Evolutionary conservation across 1,140 invertebrate genomes (phyloP), one percentile per base, ranked within the genome.

Genomic region (Trichonephila inaurata): DNA sequence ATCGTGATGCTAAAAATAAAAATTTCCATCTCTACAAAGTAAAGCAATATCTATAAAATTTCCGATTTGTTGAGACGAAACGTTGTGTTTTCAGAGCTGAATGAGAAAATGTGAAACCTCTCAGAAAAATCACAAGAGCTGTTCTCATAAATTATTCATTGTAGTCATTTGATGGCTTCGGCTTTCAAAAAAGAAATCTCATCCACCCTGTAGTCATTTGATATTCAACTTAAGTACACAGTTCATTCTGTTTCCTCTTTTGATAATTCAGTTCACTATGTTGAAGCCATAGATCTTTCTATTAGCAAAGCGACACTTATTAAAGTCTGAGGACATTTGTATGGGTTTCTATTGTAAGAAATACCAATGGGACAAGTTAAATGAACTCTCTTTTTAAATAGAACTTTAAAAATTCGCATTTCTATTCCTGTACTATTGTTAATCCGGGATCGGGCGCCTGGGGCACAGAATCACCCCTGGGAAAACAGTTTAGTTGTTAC

Each of bases 231-330:
- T 28, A 33, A 40, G 72, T 77, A 40, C 72, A 33, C 28, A 7
- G 16, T 77, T 77, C 28, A 77, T 77, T 77, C 72, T 18, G 72
- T 6, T 16, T 33, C 28, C 0, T 10, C 28, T 18, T 5, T 28
- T 69, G 66, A 69, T 28, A 19, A 77, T 77, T 33, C 72, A 5
- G 28, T 8, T 40, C 28, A 7, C 72, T 77, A 19, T 18, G 18
- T 77, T 7, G 72, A 77, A 77, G 72, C 72, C 72, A 19, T 77
- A 77, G 72, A 77, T 77, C 72, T 16, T 77, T 77, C 18, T 5
- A 14, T 16, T 16, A 18, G 72, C 33, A 77, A 77, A 18, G 24
- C 16, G 72, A 77, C 33, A 33, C 28, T 19, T 16, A 33, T 33
- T 77, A 7, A 28, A 77, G 33, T 33, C 12, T 12, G 72, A 40